Evolutionary conservation across 2,797 vertebrate species (phyloP).

Genomic region (Tympanoctomys barrerae): DNA sequence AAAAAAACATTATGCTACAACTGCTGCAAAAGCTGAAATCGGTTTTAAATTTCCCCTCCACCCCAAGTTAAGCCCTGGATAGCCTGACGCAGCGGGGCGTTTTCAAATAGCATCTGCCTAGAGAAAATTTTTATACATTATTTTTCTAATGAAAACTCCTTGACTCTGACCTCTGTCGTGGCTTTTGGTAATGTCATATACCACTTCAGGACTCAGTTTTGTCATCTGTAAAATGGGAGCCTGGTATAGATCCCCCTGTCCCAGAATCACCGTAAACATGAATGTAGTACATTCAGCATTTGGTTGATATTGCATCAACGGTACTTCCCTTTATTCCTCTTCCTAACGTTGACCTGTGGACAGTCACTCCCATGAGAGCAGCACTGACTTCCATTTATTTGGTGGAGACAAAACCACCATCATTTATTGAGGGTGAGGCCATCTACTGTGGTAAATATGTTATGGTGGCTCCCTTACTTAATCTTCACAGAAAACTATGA

Average conservation of each 20-base stretch:
- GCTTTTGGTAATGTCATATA: constrained; percentile 4
- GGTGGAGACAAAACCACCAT: background rate
- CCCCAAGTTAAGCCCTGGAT: background rate
- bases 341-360: background rate
- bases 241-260: background rate
- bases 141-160: background rate
- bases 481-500: background rate
- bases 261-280: background rate
- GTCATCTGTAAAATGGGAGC: constrained; percentile 45
- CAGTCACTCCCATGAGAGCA: background rate
- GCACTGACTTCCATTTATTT: background rate
- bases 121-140: background rate
- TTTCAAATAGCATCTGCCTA: background rate
- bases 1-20: background rate
- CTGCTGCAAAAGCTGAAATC: background rate
- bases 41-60: background rate
- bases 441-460: background rate
- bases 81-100: background rate
- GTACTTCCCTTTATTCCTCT: background rate
- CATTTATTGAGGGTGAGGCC: background rate
- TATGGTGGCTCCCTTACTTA: background rate
- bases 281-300: background rate
- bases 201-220: background rate
- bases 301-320: background rate
- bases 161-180: background rate